Evolutionary conservation across 2,113 vertebrate species (phyloP), one percentile per base, ranked within the genome.

Genomic region (Podarcis raffonei): DNA sequence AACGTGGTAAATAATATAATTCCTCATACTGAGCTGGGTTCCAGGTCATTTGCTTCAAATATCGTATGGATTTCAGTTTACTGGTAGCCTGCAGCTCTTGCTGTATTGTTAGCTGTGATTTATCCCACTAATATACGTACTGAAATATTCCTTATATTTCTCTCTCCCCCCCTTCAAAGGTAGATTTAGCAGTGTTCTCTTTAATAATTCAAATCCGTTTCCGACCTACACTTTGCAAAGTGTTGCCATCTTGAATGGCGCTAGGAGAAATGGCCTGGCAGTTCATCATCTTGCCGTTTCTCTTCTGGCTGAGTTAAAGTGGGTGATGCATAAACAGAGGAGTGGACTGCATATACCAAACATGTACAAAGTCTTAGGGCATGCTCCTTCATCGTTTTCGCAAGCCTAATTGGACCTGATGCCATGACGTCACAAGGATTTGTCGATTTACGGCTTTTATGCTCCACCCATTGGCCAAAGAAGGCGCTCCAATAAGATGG

Each of bases 191-290:
- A 84, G 90, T 76, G 57, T 9, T 48, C 3, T 37, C 66, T 92
- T 95, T 91, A 95, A 95, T 95, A 95, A 96, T 94, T 95, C 89
- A 95, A 32, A 90, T 85, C 84, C 75, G 89, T 72, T 91, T 5
- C 78, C 91, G 91, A 85, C 88, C 89, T 83, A 59, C 25, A 91
- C 1, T 93, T 95, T 92, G 57, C 48, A 93, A 77, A 86, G 88
- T 88, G 69, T 80, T 90, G 81, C 83, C 83, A 94, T 93, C 92
- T 92, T 93, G 71, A 85, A 66, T 48, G 72, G 27, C 75, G 74
- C 84, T 90, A 75, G 89, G 92, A 90, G 87, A 88, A 93, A 93
- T 75, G 57, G 2, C 37, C 76, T 25, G 69, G 71, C 87, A 13
- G 42, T 90, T 48, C 90, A 35, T 89, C 85, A 89, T 74, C 35